Evolutionary conservation across 2,888 invertebrate species (phyloP).

Genomic region (Lamproptera curius): DNA sequence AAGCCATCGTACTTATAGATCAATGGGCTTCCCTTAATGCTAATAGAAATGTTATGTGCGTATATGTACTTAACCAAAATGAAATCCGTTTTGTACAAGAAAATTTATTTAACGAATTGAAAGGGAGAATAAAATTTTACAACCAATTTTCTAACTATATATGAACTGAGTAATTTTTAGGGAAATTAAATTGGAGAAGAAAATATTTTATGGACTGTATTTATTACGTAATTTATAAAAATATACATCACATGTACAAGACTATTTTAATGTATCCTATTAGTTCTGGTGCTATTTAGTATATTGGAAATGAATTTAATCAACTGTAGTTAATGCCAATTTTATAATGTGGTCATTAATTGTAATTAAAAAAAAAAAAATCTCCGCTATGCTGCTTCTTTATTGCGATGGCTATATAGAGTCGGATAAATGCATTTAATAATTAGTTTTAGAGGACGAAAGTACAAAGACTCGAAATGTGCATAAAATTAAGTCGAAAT

Average conservation of each 20-base stretch:
- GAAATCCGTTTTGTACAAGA: too few species aligned
- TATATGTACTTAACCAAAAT: constrained; percentile 8
- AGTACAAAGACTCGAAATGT: constrained; percentile 67
- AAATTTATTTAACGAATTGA: too few species aligned
- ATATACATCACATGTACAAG: not conserved
- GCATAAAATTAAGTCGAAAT: constrained; percentile 33
- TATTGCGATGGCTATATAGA: constrained; percentile 46
- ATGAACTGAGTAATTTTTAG: too few species aligned
- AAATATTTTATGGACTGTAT: not conserved
- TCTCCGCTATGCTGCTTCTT: constrained; percentile 43
- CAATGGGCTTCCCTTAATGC: constrained; percentile 12
- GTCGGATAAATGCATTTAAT: constrained; percentile 69
- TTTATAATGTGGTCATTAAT: not conserved
- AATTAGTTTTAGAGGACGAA: constrained; percentile 58
- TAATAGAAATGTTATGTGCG: constrained; percentile 1
- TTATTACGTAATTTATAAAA: not conserved
- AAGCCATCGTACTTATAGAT: constrained; percentile 20
- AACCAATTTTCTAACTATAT: too few species aligned
- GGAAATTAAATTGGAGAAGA: too few species aligned
- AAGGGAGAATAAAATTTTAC: too few species aligned
- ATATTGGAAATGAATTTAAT: constrained; percentile 4
- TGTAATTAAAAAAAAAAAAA: constrained; percentile 33
- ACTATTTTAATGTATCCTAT: not conserved
- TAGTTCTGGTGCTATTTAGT: constrained; percentile 11
- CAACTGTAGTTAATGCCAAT: not conserved